Evolutionary conservation across 2,113 vertebrate species (phyloP).

Genomic region (Colistium nudipinnis): DNA sequence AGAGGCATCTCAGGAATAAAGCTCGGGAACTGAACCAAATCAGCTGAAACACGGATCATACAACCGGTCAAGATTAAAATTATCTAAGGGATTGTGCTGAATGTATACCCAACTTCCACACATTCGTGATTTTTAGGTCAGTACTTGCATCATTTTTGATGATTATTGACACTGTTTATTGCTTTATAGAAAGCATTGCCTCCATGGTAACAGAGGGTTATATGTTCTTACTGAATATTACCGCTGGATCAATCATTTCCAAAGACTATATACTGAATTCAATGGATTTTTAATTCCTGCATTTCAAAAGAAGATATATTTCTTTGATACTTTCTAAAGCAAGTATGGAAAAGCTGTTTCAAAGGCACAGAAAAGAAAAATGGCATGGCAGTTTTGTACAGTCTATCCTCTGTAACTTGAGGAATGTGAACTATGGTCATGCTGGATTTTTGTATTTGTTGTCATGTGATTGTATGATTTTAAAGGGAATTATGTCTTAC

Average conservation of each 20-base stretch:
- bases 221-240: background rate
- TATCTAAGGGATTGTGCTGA: background rate
- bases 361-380: background rate
- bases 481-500: constrained; percentile 24
- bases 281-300: background rate
- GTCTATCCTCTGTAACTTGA: constrained; percentile 1
- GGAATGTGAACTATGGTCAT: constrained; percentile 43
- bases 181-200: background rate
- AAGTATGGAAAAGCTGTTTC: constrained; percentile 6
- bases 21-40: constrained; percentile 85
- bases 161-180: background rate
- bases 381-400: background rate
- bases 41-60: constrained; percentile 73
- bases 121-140: background rate
- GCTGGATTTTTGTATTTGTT: constrained; percentile 13
- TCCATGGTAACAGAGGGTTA: no score
- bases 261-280: no score
- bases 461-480: background rate
- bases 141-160: background rate
- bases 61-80: background rate
- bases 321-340: background rate
- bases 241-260: background rate
- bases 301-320: constrained; percentile 23
- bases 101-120: background rate
- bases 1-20: constrained; percentile 87